Percentiles rank a stretch among this genome's conserved stretches.
Evolutionary conservation across 2,113 vertebrate genomes (phyloP).

Genomic region (Lathamus discolor): DNA sequence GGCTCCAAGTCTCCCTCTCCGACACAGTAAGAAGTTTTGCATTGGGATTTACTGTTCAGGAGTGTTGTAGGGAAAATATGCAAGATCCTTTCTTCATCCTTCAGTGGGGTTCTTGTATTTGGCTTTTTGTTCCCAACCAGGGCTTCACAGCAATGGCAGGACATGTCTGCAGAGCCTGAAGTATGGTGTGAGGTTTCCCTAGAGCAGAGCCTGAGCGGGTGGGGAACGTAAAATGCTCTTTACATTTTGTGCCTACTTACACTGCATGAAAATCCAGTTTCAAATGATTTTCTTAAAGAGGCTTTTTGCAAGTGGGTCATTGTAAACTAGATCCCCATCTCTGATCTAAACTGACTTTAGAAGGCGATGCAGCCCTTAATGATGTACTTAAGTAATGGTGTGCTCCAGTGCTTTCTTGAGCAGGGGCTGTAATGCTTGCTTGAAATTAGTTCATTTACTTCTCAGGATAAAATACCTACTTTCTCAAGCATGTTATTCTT

Average conservation of each 20-base stretch:
- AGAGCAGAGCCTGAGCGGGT: background rate
- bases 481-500: background rate
- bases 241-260: background rate
- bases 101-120: background rate
- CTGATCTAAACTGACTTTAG: background rate
- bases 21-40: background rate
- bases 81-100: background rate
- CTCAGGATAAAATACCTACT: constrained; percentile 18
- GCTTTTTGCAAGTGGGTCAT: constrained; percentile 7
- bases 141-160: background rate
- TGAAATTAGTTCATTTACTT: constrained; percentile 20
- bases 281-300: background rate
- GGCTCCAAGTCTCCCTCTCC: background rate
- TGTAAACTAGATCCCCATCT: background rate
- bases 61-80: background rate
- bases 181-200: background rate
- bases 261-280: background rate
- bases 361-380: background rate
- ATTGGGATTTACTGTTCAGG: background rate
- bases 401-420: background rate
- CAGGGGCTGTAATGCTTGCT: background rate
- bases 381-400: background rate
- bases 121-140: background rate
- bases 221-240: background rate
- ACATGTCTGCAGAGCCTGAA: background rate